Conservation (phyloP, 2,113 vertebrate species). For the Oryzias curvinotus region DNA sequence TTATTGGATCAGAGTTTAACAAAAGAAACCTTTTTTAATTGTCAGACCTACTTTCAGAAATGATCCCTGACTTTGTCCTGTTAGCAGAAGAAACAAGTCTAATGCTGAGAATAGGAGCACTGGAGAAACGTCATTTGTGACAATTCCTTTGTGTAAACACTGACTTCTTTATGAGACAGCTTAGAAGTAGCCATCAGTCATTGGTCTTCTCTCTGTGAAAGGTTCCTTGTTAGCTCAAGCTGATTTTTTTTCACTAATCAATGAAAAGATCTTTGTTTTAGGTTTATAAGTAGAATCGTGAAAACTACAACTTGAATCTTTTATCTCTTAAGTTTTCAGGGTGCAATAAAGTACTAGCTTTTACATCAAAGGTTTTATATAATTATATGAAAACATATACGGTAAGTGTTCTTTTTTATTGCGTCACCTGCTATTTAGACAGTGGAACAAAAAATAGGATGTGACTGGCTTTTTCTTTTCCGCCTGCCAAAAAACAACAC, state of each 20-base stretch:
- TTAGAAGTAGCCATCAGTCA: constrained; percentile 17
- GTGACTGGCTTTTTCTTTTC: too few relatives aligned
- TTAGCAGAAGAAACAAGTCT: constrained; percentile 1
- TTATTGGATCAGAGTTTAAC: constrained; percentile 16
- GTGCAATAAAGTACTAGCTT: neutral
- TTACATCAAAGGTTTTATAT: too few relatives aligned
- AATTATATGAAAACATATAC: too few relatives aligned
- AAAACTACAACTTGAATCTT: too few relatives aligned
- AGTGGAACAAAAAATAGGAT: too few relatives aligned
- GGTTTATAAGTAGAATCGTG: neutral
- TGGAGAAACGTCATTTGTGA: constrained; percentile 7
- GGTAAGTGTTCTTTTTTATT: too few relatives aligned
- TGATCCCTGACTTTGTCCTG: constrained; percentile 10
- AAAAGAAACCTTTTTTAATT: constrained; percentile 40
- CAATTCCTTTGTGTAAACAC: constrained; percentile 10
- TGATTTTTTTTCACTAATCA: neutral
- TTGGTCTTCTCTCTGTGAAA: constrained; percentile 7
- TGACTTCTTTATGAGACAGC: neutral
- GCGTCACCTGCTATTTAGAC: too few relatives aligned
- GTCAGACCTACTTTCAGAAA: constrained; percentile 43
- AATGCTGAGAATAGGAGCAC: neutral
- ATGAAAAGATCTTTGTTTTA: neutral
- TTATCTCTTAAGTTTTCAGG: neutral
- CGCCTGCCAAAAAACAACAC: too few relatives aligned
- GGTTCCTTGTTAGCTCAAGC: neutral